These are phyloP conservation scores for Poeciliopsis occidentalis DNA, from an alignment of 2,113 vertebrate species.

Conservation along the genomic window DNA sequence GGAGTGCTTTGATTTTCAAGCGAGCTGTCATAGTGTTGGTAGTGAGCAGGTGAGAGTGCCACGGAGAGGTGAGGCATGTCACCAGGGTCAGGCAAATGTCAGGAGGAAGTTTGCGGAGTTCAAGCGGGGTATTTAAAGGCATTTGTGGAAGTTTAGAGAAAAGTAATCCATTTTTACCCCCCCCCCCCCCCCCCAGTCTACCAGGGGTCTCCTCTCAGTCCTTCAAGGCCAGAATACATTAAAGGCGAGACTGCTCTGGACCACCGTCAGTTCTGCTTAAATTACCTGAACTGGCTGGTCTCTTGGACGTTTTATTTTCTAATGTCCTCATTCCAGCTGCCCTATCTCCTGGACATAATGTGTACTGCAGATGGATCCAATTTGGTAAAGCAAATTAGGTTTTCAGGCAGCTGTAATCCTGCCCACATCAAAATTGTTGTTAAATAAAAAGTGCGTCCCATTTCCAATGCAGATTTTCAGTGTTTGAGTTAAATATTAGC, in stretches of 20 bases:
- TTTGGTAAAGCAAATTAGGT: neutral
- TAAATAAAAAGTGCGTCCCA: neutral
- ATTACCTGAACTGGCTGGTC: conserved; percentile 2
- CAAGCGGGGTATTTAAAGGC: conserved; percentile 3
- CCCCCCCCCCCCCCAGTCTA: neutral
- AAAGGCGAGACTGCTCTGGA: neutral
- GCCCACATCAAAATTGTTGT: neutral
- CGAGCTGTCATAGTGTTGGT: conserved; percentile 2
- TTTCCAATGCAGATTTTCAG: neutral
- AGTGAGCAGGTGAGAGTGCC: conserved; percentile 41
- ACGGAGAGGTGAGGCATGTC: conserved; percentile 12
- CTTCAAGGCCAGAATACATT: conserved; percentile 1
- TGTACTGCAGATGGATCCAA: neutral
- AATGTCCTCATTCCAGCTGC: neutral
- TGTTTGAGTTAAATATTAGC: conserved; percentile 1
- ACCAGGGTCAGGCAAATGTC: neutral
- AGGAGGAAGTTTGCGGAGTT: neutral
- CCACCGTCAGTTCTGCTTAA: neutral
- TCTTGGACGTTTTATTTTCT: neutral
- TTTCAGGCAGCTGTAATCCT: neutral
- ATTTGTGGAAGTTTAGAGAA: neutral
- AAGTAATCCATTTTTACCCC: neutral
- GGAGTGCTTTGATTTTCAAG: conserved; percentile 22
- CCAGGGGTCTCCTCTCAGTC: neutral
- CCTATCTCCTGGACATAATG: neutral